Conservation (phyloP, 35 echinoderm and acorn worm species). For the Acanthaster planci region DNA sequence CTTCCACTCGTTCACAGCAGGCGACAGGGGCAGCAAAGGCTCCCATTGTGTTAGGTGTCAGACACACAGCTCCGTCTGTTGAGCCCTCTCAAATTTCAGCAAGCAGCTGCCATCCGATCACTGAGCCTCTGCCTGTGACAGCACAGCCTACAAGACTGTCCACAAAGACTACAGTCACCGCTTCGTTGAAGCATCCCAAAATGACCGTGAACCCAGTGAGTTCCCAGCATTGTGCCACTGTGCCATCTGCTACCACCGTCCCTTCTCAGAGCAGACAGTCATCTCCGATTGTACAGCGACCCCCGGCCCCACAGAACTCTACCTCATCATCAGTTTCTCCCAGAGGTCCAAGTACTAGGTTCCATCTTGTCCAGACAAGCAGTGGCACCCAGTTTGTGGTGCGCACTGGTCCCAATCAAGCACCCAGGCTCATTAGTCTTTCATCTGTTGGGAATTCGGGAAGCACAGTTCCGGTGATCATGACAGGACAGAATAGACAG, state of each 20-base stretch:
- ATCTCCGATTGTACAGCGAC: too few relatives aligned
- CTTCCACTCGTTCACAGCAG: not conserved
- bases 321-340: not conserved
- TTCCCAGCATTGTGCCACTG: not conserved
- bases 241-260: not conserved
- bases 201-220: not conserved
- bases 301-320: too few relatives aligned
- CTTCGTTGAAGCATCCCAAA: not conserved
- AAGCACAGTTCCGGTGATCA: not conserved
- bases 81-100: too few relatives aligned
- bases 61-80: not conserved
- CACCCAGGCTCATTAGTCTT: not conserved
- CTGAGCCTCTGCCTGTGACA: too few relatives aligned
- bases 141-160: not conserved
- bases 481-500: not conserved
- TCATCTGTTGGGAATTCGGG: not conserved
- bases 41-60: not conserved
- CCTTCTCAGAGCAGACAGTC: too few relatives aligned
- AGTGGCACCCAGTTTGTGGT: not conserved
- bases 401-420: not conserved
- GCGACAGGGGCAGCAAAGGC: not conserved
- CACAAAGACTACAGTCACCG: slow-evolving; percentile 4
- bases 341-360: not conserved
- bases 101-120: too few relatives aligned
- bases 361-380: slow-evolving; percentile 10